A percentile compares a stretch with the other conserved stretches of the same genome.
phyloP scores from a whole-genome alignment of 2,113 vertebrate species.

The Bothrops jararaca region DNA sequence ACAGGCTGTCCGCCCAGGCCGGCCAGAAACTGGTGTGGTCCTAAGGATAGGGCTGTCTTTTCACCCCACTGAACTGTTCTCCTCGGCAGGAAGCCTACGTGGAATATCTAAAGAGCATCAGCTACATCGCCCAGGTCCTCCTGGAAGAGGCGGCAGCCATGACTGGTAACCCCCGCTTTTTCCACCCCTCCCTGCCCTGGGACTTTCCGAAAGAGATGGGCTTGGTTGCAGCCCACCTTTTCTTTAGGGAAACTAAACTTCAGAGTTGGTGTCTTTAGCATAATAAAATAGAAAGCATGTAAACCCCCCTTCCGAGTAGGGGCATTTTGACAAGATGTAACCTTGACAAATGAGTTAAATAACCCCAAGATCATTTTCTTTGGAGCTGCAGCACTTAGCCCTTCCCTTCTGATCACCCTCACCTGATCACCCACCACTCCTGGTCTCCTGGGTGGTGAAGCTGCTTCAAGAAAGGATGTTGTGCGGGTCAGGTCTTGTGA shows the following conservation, averaged over 20 bases:
- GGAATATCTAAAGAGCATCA: constrained; percentile 86
- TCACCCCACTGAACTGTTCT: background rate
- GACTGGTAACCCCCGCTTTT: constrained; percentile 61
- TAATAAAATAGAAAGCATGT: background rate
- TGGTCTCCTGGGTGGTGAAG: background rate
- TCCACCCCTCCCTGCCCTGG: background rate
- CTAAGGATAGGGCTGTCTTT: background rate
- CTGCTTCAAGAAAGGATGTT: background rate
- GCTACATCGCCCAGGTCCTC: constrained; percentile 82
- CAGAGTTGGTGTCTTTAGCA: background rate
- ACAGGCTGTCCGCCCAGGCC: background rate
- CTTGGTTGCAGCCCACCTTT: background rate
- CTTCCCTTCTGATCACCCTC: background rate
- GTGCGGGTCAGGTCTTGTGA: background rate
- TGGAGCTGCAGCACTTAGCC: background rate
- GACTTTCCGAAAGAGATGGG: background rate
- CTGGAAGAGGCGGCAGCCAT: constrained; percentile 74
- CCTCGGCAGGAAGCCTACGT: constrained; percentile 83
- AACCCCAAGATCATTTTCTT: background rate
- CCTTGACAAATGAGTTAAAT: background rate
- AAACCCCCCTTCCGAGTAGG: background rate
- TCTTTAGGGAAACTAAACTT: background rate
- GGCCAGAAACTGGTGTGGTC: background rate
- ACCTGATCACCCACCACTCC: background rate
- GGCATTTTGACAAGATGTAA: background rate